phyloP scores from a whole-genome alignment of 2,888 invertebrate species.

The Chaetoderma sp. region DNA sequence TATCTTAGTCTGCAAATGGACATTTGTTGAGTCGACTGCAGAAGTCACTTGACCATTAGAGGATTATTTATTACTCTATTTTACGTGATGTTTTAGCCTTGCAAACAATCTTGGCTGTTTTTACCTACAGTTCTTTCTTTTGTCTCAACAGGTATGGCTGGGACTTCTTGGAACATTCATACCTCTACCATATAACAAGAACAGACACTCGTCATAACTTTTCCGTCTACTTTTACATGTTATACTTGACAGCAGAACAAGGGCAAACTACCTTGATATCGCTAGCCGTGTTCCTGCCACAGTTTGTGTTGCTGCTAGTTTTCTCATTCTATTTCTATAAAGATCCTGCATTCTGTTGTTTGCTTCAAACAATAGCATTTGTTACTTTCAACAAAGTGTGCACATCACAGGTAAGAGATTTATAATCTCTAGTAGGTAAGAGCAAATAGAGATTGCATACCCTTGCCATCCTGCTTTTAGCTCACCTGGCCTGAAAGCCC shows the following conservation, averaged over 20 bases:
- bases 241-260: conserved; percentile 76
- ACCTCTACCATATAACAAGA: conserved; percentile 89
- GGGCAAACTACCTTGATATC: conserved; percentile 72
- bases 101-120: background rate
- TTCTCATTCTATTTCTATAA: conserved; percentile 58
- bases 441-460: too few relatives aligned
- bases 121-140: background rate
- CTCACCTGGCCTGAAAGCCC: too few relatives aligned
- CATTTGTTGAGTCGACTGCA: too few relatives aligned
- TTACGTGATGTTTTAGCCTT: background rate
- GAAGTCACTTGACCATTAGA: too few relatives aligned
- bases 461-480: background rate
- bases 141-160: conserved; percentile 81
- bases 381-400: conserved; percentile 95
- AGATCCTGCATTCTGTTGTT: conserved; percentile 86
- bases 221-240: conserved; percentile 92
- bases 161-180: conserved; percentile 89
- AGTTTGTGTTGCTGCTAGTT: conserved; percentile 72
- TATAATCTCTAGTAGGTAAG: background rate
- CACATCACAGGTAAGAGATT: conserved; percentile 81
- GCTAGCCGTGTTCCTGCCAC: conserved; percentile 77
- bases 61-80: too few relatives aligned
- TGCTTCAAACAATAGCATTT: conserved; percentile 86
- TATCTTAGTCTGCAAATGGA: too few relatives aligned
- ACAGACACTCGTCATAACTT: conserved; percentile 95